Evolutionary conservation across 1,140 invertebrate genomes (phyloP), one percentile per base, ranked within the genome.

Genomic region (Neoseiulus cucumeris): DNA sequence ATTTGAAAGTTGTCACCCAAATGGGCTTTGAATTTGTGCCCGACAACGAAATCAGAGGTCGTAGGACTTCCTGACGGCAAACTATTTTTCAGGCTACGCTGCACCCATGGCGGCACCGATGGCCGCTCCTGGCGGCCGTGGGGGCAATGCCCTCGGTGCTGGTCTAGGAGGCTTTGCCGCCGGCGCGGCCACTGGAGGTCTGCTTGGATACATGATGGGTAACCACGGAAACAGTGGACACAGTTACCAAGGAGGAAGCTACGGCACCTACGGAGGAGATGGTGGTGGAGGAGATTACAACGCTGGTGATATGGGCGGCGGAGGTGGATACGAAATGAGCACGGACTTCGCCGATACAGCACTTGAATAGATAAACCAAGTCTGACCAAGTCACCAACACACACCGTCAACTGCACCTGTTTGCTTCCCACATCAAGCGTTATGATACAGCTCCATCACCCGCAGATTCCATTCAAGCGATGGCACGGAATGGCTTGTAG

Each of bases 281-380:
- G 51, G 22, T 29, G 51, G 14, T 25, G 14, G 51, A 59, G 33
- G 33, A 17, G 51, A 59, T 25, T 25, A 59, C 22, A 17, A 59
- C 51, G 22, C 14, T 25, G 51, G 51, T 25, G 45, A 47, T 47
- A 39, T 39, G 33, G 45, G 45, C 45, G 51, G 51, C 14, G 51
- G 51, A 59, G 51, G 51, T 33, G 51, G 51, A 59, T 59, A 59
- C 1, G 51, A 59, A 25, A 59, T 59, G 51, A 59, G 51, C 22
- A 59, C 51, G 14, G 51, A 59, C 22, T 59, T 59, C 22, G 51
- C 51, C 33, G 51, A 59, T 25, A 59, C 51, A 2, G 51, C 22
- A 4, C 14, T 59, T 12, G 51, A 59, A 9, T 59, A 59, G 33
- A 39, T 39, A 9, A 39, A n/a, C n/a, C n/a, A n/a, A 6, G 33